Evolutionary conservation across 1,140 invertebrate species (phyloP).

Genomic region (Oedothorax gibbosus): DNA sequence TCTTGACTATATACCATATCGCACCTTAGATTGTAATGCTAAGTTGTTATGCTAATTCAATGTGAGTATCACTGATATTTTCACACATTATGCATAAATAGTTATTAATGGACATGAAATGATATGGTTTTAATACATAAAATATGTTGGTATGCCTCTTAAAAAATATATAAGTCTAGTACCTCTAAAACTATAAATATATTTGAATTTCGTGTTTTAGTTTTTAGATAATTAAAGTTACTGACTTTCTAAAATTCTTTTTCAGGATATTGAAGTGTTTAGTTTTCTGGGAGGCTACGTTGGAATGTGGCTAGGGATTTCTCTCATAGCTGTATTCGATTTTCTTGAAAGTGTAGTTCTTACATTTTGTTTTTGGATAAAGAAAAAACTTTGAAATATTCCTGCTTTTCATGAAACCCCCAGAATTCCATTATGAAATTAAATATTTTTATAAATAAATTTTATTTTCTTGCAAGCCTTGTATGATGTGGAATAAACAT

Average conservation of each 20-base stretch:
- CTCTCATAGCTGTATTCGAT: conserved; percentile 34
- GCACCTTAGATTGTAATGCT: too few species aligned
- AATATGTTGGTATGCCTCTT: neutral
- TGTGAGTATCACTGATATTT: too few species aligned
- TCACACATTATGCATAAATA: too few species aligned
- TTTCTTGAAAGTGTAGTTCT: conserved; percentile 21
- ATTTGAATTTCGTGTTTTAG: neutral
- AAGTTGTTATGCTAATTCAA: too few species aligned
- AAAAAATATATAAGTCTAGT: neutral
- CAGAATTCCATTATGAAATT: too few species aligned
- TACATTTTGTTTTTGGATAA: conserved; percentile 18
- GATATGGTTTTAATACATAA: too few species aligned
- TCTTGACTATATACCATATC: too few species aligned
- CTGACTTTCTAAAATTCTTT: neutral
- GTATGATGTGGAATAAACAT: too few species aligned
- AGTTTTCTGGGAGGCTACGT: conserved; percentile 46
- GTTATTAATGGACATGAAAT: too few species aligned
- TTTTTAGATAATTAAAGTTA: neutral
- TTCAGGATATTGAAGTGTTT: conserved; percentile 50
- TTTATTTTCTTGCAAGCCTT: too few species aligned
- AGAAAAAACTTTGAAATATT: neutral
- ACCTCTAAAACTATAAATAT: neutral
- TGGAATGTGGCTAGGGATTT: conserved; percentile 51
- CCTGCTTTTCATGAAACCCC: too few species aligned
- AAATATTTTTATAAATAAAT: too few species aligned